Evolutionary conservation across 2,888 invertebrate species (phyloP).

Genomic region (Xanthostigma xanthostigma): DNA sequence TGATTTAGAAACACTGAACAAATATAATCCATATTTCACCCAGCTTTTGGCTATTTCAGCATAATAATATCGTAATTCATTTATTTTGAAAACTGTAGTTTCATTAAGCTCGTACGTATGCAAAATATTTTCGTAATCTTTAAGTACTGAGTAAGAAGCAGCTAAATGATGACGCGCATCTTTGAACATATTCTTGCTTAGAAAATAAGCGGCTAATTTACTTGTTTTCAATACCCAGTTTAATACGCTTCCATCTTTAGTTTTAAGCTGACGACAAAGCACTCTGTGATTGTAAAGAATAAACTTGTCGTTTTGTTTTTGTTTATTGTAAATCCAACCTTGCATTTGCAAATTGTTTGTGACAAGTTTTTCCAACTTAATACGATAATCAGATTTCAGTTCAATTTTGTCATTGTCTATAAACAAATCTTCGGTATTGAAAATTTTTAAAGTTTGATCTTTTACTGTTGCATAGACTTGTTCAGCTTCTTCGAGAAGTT

Average conservation of each 20-base stretch:
- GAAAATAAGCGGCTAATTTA: slow-evolving; percentile 36
- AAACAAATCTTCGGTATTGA: slow-evolving; percentile 38
- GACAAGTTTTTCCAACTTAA: slow-evolving; percentile 39
- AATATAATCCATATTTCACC: slow-evolving; percentile 42
- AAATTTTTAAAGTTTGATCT: slow-evolving; percentile 21
- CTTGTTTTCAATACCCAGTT: slow-evolving; percentile 40
- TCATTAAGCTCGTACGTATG: too few relatives aligned
- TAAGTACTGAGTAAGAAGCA: slow-evolving; percentile 40
- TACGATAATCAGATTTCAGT: slow-evolving; percentile 28
- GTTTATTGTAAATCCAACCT: slow-evolving; percentile 40
- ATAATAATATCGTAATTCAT: too few relatives aligned
- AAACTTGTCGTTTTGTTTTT: slow-evolving; percentile 35
- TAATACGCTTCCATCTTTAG: slow-evolving; percentile 39
- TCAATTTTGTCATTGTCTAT: slow-evolving; percentile 21
- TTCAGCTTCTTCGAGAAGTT: slow-evolving; percentile 35
- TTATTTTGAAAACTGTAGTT: too few relatives aligned
- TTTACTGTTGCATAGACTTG: slow-evolving; percentile 30
- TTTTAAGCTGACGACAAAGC: slow-evolving; percentile 37
- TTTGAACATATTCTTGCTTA: slow-evolving; percentile 19
- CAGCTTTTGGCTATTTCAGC: slow-evolving; percentile 35
- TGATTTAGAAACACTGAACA: slow-evolving; percentile 40
- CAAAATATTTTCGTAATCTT: slow-evolving; percentile 10
- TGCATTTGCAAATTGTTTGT: slow-evolving; percentile 48
- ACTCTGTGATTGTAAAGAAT: slow-evolving; percentile 39
- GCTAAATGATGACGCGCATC: slow-evolving; percentile 49